Evolutionary conservation across 1,140 invertebrate genomes (phyloP), one percentile per base, ranked within the genome.

Genomic region (Triops cancriformis): DNA sequence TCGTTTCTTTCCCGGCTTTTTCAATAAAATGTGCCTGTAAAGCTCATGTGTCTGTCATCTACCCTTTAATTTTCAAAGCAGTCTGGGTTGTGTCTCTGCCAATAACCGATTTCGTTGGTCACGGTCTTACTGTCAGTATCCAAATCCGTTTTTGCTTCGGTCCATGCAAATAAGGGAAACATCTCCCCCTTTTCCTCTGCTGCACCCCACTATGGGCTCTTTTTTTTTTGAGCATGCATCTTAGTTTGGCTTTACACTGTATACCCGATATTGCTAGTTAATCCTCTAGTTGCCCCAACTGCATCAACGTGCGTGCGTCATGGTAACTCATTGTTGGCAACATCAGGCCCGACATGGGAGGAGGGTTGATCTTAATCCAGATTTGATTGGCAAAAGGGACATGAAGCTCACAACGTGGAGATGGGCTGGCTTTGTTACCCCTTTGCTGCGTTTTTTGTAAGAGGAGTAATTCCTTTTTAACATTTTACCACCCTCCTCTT

Each of bases 371-470:
- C n/a, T 64, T 64, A 64, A 64, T 64, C 51, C 51, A 64, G 51
- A 64, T 64, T 64, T 64, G 51, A 64, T 64, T 64, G 51, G 51
- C 51, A 64, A 64, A 64, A 64, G 51, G 51, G 51, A 64, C 51
- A 64, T 18, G n/a, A 64, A 64, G 51, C 51, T 64, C 23, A 23
- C 51, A 64, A 64, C n/a, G 51, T n/a, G 14, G n/a, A 64, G 51
- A 64, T 64, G 23, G 51, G 51, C 18, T 64, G 51, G 51, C 51
- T 64, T 64, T 64, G 51, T 64, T 64, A 64, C 51, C 51, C 51
- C 51, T 64, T 64, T 64, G 51, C 10, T 64, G 18, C 51, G 10
- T 64, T 64, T 45, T 64, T 64, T 64, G 0, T 64, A 64, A n/a
- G 6, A 64, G 18, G 51, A 64, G n/a, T 18, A 23, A n/a, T 23